A percentile compares a stretch with the other conserved stretches of the same genome.
These are phyloP conservation scores for Oryzias sinensis DNA, from an alignment of 2,797 vertebrate species.

Conservation along the genomic window DNA sequence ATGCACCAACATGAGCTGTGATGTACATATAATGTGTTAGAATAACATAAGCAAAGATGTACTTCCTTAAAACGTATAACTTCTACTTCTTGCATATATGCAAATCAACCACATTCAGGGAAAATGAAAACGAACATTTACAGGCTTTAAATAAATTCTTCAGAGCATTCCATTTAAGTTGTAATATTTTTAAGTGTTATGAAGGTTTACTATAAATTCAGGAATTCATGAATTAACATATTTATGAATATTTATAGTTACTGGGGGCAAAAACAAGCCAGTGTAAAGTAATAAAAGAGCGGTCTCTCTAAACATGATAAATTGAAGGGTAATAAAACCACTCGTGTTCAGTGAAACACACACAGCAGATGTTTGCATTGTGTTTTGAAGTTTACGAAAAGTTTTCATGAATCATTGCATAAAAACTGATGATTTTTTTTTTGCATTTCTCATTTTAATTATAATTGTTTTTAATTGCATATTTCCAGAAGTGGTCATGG, in stretches of 20 bases:
- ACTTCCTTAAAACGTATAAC: background rate
- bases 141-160: background rate
- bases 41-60: background rate
- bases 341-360: background rate
- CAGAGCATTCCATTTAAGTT: background rate
- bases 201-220: slow-evolving; percentile 1
- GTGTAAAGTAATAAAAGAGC: slow-evolving; percentile 2
- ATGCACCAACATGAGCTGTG: slow-evolving; percentile 2
- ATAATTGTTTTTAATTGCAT: background rate
- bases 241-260: slow-evolving; percentile 3
- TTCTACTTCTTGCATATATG: background rate
- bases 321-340: background rate
- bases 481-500: no score
- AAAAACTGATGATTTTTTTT: background rate
- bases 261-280: background rate
- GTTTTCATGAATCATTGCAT: no score
- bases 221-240: background rate
- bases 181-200: background rate
- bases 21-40: background rate
- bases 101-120: background rate
- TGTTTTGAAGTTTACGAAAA: no score
- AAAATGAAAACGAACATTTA: background rate
- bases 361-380: background rate
- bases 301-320: background rate
- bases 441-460: background rate